phyloP scores from a whole-genome alignment of 2,888 invertebrate species.

The Archips crataeganus region DNA sequence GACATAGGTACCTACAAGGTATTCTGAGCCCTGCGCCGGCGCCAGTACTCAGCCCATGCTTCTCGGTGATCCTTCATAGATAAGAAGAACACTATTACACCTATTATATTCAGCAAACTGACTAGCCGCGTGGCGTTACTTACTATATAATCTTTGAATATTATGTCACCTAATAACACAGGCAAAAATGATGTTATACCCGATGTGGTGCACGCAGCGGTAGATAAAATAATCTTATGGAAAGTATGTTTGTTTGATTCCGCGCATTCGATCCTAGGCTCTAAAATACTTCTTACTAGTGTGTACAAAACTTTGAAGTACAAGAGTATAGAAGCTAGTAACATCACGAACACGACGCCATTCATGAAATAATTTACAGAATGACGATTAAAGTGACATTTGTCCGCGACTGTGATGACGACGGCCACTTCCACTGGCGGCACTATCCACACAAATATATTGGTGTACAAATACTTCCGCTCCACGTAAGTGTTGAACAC shows the following conservation, averaged over 20 bases:
- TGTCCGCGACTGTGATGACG: not conserved
- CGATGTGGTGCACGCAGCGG: slow-evolving; percentile 10
- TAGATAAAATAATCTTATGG: slow-evolving; percentile 20
- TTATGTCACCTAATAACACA: slow-evolving; percentile 8
- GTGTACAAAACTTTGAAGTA: slow-evolving; percentile 23
- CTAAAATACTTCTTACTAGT: not conserved
- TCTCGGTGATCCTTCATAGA: slow-evolving; percentile 16
- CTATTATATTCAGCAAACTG: slow-evolving; percentile 14
- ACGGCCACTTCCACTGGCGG: slow-evolving; percentile 9
- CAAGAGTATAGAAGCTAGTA: not conserved
- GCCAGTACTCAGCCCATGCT: not conserved
- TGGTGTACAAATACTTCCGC: slow-evolving; percentile 14
- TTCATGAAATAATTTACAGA: slow-evolving; percentile 1
- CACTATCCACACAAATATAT: slow-evolving; percentile 8
- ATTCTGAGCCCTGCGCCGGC: not conserved
- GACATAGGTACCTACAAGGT: no score
- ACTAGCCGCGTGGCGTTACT: not conserved
- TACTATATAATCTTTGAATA: not conserved
- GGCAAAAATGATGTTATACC: slow-evolving; percentile 18
- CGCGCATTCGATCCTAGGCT: not conserved
- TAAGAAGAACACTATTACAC: slow-evolving; percentile 12
- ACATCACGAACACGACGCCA: not conserved
- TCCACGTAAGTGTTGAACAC: slow-evolving; percentile 18
- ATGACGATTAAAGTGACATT: not conserved
- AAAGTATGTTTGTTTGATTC: not conserved